phyloP scores from a whole-genome alignment of 2,113 vertebrate species.

The Calyptomena viridis region DNA sequence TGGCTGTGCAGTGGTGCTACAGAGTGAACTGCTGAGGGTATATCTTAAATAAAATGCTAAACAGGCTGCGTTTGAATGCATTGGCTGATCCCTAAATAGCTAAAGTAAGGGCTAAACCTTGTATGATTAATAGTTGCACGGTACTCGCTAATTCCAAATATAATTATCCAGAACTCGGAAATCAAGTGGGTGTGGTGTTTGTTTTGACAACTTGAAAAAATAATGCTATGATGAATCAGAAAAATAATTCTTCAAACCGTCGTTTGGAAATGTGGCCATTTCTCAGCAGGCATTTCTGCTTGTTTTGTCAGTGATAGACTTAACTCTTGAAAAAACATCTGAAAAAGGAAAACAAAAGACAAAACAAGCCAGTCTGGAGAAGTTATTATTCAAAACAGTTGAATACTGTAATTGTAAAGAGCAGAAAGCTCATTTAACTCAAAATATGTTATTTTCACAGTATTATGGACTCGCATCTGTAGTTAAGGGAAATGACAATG shows the following conservation, averaged over 20 bases:
- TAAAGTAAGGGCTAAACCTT: neutral
- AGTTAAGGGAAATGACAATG: neutral
- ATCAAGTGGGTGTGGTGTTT: conserved; percentile 71
- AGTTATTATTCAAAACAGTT: neutral
- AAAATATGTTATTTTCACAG: neutral
- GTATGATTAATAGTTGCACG: conserved; percentile 26
- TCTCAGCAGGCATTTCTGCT: neutral
- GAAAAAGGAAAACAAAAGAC: neutral
- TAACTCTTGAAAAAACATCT: neutral
- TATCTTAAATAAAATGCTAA: neutral
- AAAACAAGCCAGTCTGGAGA: neutral
- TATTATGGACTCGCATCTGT: neutral
- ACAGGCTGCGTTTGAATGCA: neutral
- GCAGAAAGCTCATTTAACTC: neutral
- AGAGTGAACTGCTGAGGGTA: neutral
- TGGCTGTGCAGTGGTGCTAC: neutral
- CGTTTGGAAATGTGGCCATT: neutral
- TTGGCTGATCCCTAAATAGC: neutral
- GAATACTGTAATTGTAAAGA: neutral
- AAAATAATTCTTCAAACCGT: conserved; percentile 44
- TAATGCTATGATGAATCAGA: conserved; percentile 33
- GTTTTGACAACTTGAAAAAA: conserved; percentile 61
- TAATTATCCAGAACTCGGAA: conserved; percentile 55
- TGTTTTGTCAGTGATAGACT: neutral
- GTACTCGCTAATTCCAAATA: neutral